phyloP scores from a whole-genome alignment of 2,113 vertebrate genomes.

The Odocoileus virginianus region DNA sequence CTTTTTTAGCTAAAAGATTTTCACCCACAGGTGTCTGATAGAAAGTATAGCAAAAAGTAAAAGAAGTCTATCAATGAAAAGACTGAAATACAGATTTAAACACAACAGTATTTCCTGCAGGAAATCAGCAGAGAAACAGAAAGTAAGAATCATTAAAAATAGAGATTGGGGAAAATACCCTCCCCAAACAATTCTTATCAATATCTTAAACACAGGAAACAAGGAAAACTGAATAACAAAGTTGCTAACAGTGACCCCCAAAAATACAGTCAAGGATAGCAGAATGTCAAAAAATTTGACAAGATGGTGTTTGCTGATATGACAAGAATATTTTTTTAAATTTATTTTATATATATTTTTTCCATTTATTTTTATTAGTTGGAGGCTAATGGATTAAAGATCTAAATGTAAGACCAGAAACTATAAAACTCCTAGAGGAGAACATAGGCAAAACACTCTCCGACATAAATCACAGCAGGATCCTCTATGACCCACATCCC shows the following conservation, averaged over 20 bases:
- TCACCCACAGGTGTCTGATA: neutral
- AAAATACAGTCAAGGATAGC: neutral
- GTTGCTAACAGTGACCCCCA: neutral
- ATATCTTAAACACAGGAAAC: neutral
- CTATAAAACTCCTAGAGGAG: no score
- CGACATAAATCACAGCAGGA: no score
- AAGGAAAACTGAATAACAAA: neutral
- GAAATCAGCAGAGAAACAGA: neutral
- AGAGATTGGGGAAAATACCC: neutral
- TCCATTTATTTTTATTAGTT: no score
- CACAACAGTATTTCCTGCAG: neutral
- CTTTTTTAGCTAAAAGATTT: neutral
- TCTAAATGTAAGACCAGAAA: no score
- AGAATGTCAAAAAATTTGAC: neutral
- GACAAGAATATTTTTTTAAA: neutral
- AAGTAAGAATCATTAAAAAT: neutral
- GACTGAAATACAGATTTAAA: neutral
- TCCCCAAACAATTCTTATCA: neutral
- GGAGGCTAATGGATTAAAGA: no score
- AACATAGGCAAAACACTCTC: no score
- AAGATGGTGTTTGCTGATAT: neutral
- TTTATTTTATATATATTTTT: no score
- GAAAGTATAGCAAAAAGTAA: neutral
- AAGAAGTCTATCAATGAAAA: neutral
- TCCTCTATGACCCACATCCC: no score